A percentile compares a stretch with the other conserved stretches of the same genome.
Conservation (phyloP, 2,113 vertebrate genomes). For the Archocentrus centrarchus region DNA sequence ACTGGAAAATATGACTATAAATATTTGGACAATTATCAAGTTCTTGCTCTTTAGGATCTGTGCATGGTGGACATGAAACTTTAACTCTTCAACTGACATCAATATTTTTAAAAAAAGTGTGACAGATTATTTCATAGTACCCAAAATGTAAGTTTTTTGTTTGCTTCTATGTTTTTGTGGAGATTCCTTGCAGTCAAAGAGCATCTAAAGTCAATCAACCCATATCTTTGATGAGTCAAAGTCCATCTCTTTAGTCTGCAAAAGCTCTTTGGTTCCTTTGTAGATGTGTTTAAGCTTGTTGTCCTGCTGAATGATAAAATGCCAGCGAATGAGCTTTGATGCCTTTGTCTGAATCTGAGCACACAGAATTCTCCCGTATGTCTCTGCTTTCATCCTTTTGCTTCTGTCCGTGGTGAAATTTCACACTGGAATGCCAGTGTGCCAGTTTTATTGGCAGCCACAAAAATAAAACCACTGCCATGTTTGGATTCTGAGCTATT, state of each 20-base stretch:
- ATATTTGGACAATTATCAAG: neutral
- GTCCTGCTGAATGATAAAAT: neutral
- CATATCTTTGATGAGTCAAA: neutral
- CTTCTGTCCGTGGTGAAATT: neutral
- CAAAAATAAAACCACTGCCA: neutral
- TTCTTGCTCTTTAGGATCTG: neutral
- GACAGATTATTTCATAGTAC: too few species aligned
- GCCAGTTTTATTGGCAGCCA: neutral
- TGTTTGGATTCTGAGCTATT: neutral
- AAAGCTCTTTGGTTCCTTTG: neutral
- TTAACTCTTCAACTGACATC: neutral
- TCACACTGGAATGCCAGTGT: neutral
- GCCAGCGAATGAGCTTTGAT: neutral
- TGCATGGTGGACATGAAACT: neutral
- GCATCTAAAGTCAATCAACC: neutral
- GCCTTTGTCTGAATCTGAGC: neutral
- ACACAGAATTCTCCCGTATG: neutral
- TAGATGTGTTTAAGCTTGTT: neutral
- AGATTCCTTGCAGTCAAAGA: neutral
- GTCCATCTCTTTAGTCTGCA: neutral
- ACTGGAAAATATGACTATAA: neutral
- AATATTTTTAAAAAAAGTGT: neutral
- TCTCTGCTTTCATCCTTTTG: neutral
- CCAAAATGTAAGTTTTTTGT: neutral
- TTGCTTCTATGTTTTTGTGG: neutral